Conservation (phyloP, 2,888 invertebrate genomes). For the Cryptus viduatorius region DNA sequence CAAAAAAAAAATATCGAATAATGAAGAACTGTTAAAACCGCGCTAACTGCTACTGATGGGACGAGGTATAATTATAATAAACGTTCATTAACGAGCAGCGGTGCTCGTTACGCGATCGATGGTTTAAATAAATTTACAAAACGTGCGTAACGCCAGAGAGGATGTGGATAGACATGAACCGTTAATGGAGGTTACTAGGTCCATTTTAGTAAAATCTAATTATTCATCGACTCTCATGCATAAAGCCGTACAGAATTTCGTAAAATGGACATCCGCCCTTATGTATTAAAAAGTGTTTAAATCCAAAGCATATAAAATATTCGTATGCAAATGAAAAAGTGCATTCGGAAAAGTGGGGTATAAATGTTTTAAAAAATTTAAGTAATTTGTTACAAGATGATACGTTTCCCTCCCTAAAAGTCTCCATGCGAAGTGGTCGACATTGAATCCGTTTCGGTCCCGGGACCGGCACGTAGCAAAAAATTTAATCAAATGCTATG, state of each 20-base stretch:
- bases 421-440: no score
- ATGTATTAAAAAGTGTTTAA: neutral
- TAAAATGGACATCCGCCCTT: no score
- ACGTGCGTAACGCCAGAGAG: neutral
- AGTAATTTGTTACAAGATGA: no score
- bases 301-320: neutral
- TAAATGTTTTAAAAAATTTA: no score
- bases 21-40: neutral
- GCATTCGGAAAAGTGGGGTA: no score
- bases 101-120: neutral
- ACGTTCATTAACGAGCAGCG: neutral
- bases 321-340: neutral
- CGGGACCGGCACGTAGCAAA: neutral
- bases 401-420: no score
- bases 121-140: neutral
- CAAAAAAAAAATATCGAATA: neutral
- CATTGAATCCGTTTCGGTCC: neutral
- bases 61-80: neutral
- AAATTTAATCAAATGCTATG: slow-evolving; percentile 13
- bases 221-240: no score
- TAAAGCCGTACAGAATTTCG: no score
- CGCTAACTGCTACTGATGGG: neutral
- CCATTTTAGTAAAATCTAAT: no score
- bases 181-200: no score
- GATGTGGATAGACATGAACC: neutral